phyloP scores from a whole-genome alignment of 2,113 vertebrate species.

The Corapipo altera region DNA sequence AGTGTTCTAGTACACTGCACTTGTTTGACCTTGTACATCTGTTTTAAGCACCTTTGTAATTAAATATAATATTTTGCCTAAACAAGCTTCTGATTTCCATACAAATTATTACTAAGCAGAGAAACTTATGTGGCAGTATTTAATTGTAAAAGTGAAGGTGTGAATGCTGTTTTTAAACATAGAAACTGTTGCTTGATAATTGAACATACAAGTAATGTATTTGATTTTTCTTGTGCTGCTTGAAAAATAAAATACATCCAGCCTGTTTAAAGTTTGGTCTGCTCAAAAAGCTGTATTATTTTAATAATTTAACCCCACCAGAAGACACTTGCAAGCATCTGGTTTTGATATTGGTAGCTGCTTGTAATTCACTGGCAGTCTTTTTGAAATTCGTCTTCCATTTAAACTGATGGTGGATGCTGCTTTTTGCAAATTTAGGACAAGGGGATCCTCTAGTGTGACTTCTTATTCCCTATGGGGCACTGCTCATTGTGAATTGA shows the following conservation, averaged over 20 bases:
- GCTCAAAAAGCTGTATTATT: conserved; percentile 2
- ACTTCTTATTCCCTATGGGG: neutral
- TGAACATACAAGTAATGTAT: neutral
- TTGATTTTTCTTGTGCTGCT: conserved; percentile 34
- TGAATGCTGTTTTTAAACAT: neutral
- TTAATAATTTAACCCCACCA: neutral
- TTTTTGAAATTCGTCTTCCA: neutral
- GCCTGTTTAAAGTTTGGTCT: neutral
- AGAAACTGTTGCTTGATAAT: conserved; percentile 1
- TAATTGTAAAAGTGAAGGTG: neutral
- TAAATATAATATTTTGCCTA: conserved; percentile 1
- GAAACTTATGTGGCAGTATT: neutral
- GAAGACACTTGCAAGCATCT: neutral
- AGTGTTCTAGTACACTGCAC: neutral
- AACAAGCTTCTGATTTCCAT: conserved; percentile 6
- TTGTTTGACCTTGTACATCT: conserved; percentile 14
- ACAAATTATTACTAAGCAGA: neutral
- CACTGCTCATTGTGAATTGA: neutral
- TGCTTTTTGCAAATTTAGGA: neutral
- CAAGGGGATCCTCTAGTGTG: neutral
- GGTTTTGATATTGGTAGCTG: neutral
- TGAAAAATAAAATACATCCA: conserved; percentile 37
- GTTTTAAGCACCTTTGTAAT: conserved; percentile 33
- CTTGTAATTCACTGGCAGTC: neutral
- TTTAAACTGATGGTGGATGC: neutral